A percentile compares a stretch with the other conserved stretches of the same genome.
Conservation (phyloP, 1,140 invertebrate species). For the Brachionus calyciflorus region DNA sequence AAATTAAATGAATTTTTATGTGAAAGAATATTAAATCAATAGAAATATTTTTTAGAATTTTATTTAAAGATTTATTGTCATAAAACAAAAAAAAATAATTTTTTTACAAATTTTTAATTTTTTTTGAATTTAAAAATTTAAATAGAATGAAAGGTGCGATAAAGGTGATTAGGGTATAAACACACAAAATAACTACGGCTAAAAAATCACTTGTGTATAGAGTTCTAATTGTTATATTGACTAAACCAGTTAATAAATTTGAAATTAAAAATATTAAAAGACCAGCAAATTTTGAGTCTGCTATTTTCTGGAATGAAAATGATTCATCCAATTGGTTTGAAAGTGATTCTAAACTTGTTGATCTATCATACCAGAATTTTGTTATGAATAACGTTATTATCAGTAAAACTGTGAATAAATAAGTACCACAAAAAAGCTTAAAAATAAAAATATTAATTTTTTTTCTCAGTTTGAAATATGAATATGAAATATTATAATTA, state of each 20-base stretch:
- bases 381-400: conserved; percentile 15
- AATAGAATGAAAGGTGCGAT: neutral
- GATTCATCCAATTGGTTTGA: neutral
- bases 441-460: neutral
- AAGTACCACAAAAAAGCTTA: conserved; percentile 17
- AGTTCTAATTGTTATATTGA: conserved; percentile 66
- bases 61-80: neutral
- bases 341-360: neutral
- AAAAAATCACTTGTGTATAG: neutral
- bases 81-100: neutral
- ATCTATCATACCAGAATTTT: neutral
- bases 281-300: conserved; percentile 63
- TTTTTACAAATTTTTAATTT: no score
- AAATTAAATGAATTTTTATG: conserved; percentile 28
- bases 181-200: neutral
- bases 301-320: neutral
- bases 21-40: neutral
- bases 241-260: conserved; percentile 74
- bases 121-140: neutral
- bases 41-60: neutral
- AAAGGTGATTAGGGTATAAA: conserved; percentile 11
- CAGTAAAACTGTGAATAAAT: neutral
- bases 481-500: no score
- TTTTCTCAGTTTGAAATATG: neutral
- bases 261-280: conserved; percentile 73